Conservation (phyloP, 2,888 invertebrate species). For the Apamea epomidion region DNA sequence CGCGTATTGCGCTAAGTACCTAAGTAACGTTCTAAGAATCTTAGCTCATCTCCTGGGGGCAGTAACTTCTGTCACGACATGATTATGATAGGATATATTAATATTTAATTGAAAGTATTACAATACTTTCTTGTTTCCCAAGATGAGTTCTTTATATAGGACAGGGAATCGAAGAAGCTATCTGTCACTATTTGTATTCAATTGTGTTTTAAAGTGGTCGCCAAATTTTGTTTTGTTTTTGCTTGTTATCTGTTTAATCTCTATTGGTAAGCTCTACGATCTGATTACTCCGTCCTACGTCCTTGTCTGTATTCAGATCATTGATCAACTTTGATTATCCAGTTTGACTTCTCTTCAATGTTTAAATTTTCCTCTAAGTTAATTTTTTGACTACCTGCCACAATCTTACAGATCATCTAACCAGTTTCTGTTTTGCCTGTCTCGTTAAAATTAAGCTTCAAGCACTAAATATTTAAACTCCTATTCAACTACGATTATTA, state of each 20-base stretch:
- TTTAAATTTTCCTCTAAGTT: not conserved
- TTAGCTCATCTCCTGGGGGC: conserved; percentile 25
- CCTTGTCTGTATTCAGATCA: too few species aligned
- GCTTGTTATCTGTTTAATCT: too few species aligned
- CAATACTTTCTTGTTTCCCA: conserved; percentile 10
- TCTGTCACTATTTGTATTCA: not conserved
- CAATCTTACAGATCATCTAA: not conserved
- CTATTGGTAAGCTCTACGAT: not conserved
- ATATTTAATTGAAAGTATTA: not conserved
- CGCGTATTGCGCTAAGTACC: conserved; percentile 1
- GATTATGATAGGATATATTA: not conserved
- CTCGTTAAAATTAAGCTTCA: not conserved
- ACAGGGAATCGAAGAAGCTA: not conserved
- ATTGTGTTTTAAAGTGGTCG: not conserved
- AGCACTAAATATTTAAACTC: too few species aligned
- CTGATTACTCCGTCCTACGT: too few species aligned
- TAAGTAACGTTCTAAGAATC: conserved; percentile 1
- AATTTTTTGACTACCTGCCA: not conserved
- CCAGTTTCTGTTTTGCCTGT: too few species aligned
- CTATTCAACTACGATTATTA: too few species aligned
- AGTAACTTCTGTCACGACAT: conserved; percentile 5
- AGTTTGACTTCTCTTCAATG: not conserved
- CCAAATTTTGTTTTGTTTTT: not conserved
- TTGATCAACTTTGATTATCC: not conserved
- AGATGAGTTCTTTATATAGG: conserved; percentile 3